A percentile compares a stretch with the other conserved stretches of the same genome.
Conservation (phyloP, 2,888 invertebrate species). For the Cantharis nigra region DNA sequence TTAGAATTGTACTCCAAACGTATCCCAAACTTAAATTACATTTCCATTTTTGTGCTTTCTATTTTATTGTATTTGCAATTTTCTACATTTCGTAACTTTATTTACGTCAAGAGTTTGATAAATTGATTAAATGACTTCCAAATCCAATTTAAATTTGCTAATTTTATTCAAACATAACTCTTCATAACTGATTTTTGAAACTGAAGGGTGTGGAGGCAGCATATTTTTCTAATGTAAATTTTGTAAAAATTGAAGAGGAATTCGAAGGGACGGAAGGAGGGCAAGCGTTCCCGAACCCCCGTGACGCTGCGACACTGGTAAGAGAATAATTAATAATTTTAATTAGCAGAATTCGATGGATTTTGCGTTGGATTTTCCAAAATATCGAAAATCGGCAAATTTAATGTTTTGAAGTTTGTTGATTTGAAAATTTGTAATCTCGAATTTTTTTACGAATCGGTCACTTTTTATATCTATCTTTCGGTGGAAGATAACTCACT, state of each 20-base stretch:
- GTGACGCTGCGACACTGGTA: no score
- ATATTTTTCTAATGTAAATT: no score
- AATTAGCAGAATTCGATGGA: neutral
- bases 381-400: neutral
- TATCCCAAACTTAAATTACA: constrained; percentile 36
- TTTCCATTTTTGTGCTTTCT: constrained; percentile 34
- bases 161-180: neutral
- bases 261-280: neutral
- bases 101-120: neutral
- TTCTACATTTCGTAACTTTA: constrained; percentile 12
- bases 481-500: neutral
- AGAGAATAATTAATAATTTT: no score
- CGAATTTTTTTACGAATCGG: neutral
- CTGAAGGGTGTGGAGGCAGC: no score
- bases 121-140: neutral
- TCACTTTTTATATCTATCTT: neutral
- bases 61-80: constrained; percentile 20
- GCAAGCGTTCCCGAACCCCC: neutral
- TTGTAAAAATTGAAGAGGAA: no score
- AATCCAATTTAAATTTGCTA: neutral
- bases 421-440: neutral
- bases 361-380: neutral
- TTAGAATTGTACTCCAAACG: constrained; percentile 28
- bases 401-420: no score
- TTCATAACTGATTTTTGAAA: neutral